A percentile compares a stretch with the other conserved stretches of the same genome.
Conservation (phyloP, 1,140 invertebrate species). For the Aplysia californica region DNA sequence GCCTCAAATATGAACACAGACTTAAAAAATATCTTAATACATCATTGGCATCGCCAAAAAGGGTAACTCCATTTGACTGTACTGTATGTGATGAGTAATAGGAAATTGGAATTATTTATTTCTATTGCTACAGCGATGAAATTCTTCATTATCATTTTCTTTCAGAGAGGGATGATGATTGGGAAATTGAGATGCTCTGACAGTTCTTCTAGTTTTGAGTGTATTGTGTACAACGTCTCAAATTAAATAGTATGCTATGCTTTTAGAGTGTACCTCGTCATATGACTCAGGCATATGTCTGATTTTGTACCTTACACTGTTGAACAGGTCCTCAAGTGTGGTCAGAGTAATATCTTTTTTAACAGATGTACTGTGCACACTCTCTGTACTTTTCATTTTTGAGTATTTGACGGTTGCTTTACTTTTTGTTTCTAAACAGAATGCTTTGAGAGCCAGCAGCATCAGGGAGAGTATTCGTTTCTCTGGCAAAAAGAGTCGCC, state of each 20-base stretch:
- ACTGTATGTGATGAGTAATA: not conserved
- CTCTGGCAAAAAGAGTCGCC: slow-evolving; percentile 35
- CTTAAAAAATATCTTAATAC: not conserved
- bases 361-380: not conserved
- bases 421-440: slow-evolving; percentile 31
- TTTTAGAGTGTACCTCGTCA: too few species aligned
- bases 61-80: not conserved
- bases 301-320: not conserved
- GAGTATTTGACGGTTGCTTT: too few species aligned
- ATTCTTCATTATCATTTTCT: too few species aligned
- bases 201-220: too few species aligned
- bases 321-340: too few species aligned
- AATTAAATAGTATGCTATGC: too few species aligned
- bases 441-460: slow-evolving; percentile 44
- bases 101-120: not conserved
- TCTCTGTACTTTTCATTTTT: too few species aligned
- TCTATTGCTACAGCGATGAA: not conserved
- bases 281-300: too few species aligned
- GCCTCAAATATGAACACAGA: not conserved
- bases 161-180: too few species aligned
- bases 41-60: not conserved
- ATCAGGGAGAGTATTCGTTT: slow-evolving; percentile 36
- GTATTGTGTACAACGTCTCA: too few species aligned
- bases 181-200: too few species aligned
- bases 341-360: not conserved